Evolutionary conservation across 35 echinoderm and acorn worm genomes (phyloP).

Genomic region (Amphiura filiformis): DNA sequence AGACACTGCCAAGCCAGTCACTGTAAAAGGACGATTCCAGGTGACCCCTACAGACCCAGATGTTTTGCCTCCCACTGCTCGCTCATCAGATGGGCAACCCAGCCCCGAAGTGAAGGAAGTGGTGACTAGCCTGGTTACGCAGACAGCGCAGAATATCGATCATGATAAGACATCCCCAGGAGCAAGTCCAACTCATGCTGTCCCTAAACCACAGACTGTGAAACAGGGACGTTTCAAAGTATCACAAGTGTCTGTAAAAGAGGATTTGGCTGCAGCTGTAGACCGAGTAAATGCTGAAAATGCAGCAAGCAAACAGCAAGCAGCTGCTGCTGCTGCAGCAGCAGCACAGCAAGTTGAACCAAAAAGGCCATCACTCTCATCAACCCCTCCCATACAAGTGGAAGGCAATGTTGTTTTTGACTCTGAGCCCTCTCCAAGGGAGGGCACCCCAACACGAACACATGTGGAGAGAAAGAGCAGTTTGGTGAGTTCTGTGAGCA

Average conservation of each 20-base stretch:
- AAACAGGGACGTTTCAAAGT: slow-evolving; percentile 33
- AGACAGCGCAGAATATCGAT: slow-evolving; percentile 23
- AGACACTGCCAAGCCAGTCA: background rate
- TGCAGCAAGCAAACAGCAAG: background rate
- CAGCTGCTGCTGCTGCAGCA: background rate
- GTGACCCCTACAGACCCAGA: slow-evolving; percentile 23
- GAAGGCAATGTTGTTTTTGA: background rate
- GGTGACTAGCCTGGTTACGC: slow-evolving; percentile 19
- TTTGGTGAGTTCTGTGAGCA: slow-evolving; percentile 31
- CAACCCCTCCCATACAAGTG: background rate
- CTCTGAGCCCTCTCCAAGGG: background rate
- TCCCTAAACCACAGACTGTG: background rate
- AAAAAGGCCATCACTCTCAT: background rate
- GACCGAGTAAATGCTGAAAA: background rate
- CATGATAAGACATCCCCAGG: background rate
- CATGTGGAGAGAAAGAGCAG: slow-evolving; percentile 65
- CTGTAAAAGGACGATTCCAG: slow-evolving; percentile 32
- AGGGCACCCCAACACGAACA: background rate
- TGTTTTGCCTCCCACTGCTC: background rate
- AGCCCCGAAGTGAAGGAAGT: slow-evolving; percentile 34
- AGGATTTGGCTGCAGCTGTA: slow-evolving; percentile 15
- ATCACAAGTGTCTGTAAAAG: slow-evolving; percentile 18
- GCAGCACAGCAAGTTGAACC: background rate
- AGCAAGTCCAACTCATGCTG: slow-evolving; percentile 2
- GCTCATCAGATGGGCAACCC: slow-evolving; percentile 7